phyloP scores from a whole-genome alignment of 1,140 invertebrate species.

The Oreohelix idahoensis region DNA sequence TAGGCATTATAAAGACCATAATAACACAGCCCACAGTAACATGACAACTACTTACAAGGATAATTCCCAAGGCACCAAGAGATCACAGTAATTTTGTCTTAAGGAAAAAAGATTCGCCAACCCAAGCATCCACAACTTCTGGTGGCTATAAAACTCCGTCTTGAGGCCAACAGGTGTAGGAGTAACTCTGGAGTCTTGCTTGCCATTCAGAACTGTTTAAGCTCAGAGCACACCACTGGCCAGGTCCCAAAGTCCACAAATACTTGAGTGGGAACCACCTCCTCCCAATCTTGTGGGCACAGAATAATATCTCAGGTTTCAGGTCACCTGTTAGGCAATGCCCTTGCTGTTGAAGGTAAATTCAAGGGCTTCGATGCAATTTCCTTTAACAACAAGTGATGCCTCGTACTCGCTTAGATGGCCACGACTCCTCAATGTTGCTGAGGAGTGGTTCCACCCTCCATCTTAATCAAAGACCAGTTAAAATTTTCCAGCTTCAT shows the following conservation, averaged over 20 bases:
- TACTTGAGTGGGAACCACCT: slow-evolving; percentile 92
- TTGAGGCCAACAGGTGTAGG: slow-evolving; percentile 95
- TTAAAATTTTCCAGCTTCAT: slow-evolving; percentile 94
- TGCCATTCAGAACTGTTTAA: slow-evolving; percentile 84
- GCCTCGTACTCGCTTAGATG: slow-evolving; percentile 96
- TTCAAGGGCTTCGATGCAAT: slow-evolving; percentile 91
- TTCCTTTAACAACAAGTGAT: slow-evolving; percentile 91
- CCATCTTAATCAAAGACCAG: slow-evolving; percentile 98
- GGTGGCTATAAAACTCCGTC: slow-evolving; percentile 99
- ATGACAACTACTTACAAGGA: slow-evolving; percentile 81
- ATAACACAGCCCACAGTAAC: no score
- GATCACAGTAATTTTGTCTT: slow-evolving; percentile 99
- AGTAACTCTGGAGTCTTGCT: slow-evolving; percentile 91
- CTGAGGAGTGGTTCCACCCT: slow-evolving; percentile 88
- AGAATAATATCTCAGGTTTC: slow-evolving; percentile 98
- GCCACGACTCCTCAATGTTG: slow-evolving; percentile 91
- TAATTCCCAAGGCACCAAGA: slow-evolving; percentile 96
- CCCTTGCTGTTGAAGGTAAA: slow-evolving; percentile 93
- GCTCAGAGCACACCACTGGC: slow-evolving; percentile 85
- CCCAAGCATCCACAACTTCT: slow-evolving; percentile 97
- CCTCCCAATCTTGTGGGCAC: slow-evolving; percentile 89
- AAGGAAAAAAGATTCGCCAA: slow-evolving; percentile 87
- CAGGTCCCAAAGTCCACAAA: slow-evolving; percentile 98
- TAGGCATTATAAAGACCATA: no score
- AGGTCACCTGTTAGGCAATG: slow-evolving; percentile 93